These are phyloP conservation scores for Discoglossus pictus DNA, from an alignment of 2,797 vertebrate species.

Conservation along the genomic window DNA sequence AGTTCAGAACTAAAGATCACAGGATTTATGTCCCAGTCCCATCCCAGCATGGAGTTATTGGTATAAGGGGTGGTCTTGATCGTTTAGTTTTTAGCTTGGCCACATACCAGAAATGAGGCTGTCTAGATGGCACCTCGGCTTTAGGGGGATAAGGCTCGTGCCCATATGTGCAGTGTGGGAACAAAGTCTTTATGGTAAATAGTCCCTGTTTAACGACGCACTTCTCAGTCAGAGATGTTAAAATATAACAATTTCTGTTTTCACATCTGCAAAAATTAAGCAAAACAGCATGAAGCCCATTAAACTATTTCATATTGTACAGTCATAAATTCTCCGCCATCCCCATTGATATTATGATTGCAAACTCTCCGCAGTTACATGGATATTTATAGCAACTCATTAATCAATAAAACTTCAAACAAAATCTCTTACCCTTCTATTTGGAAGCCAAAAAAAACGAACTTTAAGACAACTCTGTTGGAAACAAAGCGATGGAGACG, in stretches of 20 bases:
- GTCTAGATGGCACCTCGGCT: slow-evolving; percentile 20
- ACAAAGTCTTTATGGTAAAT: slow-evolving; percentile 13
- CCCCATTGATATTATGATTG: slow-evolving; percentile 68
- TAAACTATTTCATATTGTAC: slow-evolving; percentile 65
- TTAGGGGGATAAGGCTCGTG: slow-evolving; percentile 8
- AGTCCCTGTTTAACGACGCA: slow-evolving; percentile 54
- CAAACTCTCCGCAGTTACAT: slow-evolving; percentile 65
- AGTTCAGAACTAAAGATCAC: not conserved
- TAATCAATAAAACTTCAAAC: slow-evolving; percentile 80
- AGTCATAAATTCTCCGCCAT: slow-evolving; percentile 61
- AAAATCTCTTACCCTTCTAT: slow-evolving; percentile 70
- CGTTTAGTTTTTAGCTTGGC: slow-evolving; percentile 14
- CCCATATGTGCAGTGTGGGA: slow-evolving; percentile 26
- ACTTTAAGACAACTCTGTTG: slow-evolving; percentile 65
- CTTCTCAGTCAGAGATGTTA: slow-evolving; percentile 69
- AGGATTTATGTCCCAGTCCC: slow-evolving; percentile 39
- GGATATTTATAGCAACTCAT: slow-evolving; percentile 75
- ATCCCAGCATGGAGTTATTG: slow-evolving; percentile 24
- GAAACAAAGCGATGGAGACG: slow-evolving; percentile 64
- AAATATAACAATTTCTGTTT: slow-evolving; percentile 72
- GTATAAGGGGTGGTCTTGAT: slow-evolving; percentile 32
- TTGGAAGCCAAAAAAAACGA: slow-evolving; percentile 72
- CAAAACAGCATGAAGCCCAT: slow-evolving; percentile 69
- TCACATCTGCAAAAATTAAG: slow-evolving; percentile 76
- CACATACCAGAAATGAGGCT: slow-evolving; percentile 25